These are phyloP conservation scores for Alfaro cultratus DNA, from an alignment of 2,797 vertebrate species.

Conservation along the genomic window DNA sequence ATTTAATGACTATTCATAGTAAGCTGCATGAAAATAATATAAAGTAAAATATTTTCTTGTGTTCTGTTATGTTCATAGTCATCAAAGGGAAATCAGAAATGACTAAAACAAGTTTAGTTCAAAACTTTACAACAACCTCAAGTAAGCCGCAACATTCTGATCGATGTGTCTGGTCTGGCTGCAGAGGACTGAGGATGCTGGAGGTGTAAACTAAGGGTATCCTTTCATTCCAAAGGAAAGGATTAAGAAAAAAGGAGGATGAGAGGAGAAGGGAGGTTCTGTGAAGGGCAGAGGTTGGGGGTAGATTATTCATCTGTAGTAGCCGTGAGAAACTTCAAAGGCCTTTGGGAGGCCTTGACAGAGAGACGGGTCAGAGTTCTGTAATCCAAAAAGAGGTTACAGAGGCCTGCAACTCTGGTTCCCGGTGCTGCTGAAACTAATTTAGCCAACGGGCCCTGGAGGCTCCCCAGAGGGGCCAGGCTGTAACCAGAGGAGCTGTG, in stretches of 20 bases:
- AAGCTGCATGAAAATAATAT: not conserved
- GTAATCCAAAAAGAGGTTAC: constrained; percentile 70
- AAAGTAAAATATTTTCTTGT: not conserved
- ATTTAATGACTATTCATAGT: not conserved
- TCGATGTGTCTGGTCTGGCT: not conserved
- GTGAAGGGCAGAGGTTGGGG: constrained; percentile 53
- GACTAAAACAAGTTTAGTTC: not conserved
- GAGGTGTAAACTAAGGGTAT: constrained; percentile 40
- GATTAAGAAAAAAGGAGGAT: constrained; percentile 35
- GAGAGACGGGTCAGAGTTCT: constrained; percentile 66
- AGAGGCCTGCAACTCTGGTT: constrained; percentile 57
- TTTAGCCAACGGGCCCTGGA: constrained; percentile 65
- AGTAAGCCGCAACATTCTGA: not conserved
- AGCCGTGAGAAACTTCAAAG: constrained; percentile 74
- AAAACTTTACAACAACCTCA: not conserved
- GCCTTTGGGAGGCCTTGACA: constrained; percentile 59
- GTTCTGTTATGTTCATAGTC: not conserved
- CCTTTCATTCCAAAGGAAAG: constrained; percentile 39
- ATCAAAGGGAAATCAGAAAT: not conserved
- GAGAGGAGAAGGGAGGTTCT: constrained; percentile 34
- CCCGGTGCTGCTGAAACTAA: constrained; percentile 74
- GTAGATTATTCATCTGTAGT: constrained; percentile 60
- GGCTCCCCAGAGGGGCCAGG: constrained; percentile 55
- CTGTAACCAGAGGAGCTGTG: constrained; percentile 74
- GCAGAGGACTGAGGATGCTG: constrained; percentile 51